phyloP scores from a whole-genome alignment of 2,113 vertebrate genomes.

The Stegastes partitus region DNA sequence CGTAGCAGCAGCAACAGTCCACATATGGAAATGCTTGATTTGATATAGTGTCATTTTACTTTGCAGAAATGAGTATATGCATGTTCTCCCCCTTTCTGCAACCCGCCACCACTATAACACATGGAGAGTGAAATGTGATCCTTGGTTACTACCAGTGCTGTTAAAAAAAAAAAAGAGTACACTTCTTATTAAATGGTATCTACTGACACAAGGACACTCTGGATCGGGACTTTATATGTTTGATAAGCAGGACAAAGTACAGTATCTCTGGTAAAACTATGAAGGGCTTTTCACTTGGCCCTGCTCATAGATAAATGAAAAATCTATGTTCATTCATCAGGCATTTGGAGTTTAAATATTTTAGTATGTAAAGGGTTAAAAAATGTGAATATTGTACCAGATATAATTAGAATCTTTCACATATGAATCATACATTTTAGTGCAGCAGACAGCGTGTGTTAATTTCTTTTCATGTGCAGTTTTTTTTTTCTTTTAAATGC shows the following conservation, averaged over 20 bases:
- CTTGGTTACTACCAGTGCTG: slow-evolving; percentile 91
- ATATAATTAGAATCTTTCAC: not conserved
- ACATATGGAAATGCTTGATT: slow-evolving; percentile 99
- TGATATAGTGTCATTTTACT: slow-evolving; percentile 99
- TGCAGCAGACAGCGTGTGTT: not conserved
- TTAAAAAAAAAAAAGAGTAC: slow-evolving; percentile 85
- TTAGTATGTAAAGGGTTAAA: no score
- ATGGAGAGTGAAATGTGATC: slow-evolving; percentile 94
- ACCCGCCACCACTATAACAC: slow-evolving; percentile 82
- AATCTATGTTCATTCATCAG: no score
- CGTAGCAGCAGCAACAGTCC: slow-evolving; percentile 87
- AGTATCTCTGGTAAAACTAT: not conserved
- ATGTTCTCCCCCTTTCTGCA: slow-evolving; percentile 77
- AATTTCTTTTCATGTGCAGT: not conserved
- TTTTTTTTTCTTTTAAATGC: not conserved
- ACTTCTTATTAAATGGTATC: slow-evolving; percentile 94
- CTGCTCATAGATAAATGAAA: no score
- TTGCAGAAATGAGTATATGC: slow-evolving; percentile 98
- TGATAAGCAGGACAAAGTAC: no score
- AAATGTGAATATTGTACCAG: no score
- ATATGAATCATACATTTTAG: not conserved
- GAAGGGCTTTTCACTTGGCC: not conserved
- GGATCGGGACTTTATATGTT: slow-evolving; percentile 1
- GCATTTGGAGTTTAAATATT: no score
- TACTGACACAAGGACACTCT: slow-evolving; percentile 68